Base-by-base conservation (phyloP, 1,140 invertebrate species). In the Lordiphosa mommai region DNA sequence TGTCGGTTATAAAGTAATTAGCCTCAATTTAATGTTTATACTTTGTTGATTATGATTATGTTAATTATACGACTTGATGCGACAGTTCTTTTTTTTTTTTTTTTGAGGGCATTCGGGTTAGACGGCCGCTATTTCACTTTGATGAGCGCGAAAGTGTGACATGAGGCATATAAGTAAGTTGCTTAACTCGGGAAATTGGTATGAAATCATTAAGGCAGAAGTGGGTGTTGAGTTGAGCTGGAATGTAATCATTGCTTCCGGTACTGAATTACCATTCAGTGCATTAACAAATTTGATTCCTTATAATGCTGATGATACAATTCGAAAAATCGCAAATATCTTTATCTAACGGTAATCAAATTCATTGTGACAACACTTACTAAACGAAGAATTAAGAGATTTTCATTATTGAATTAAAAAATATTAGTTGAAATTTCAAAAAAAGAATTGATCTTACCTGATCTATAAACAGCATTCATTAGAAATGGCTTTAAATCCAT, bases 1-100 rank as follows among this genome's bases (percentile, higher is more conserved):
- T 84, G 77, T 77, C 77, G 72, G 77, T 84, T 84, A 85, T 84
- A 85, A 84, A 84, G 79, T 84, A 84, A 84, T 84, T 84, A 84
- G 79, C 79, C 79, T 73, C 72, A 84, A 84, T 84, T 84, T 84
- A 79, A 73, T 72, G 79, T 85, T 84, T 79, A 85, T 84, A 85
- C 80, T 84, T 73, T 73, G 79, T 85, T 84, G 79, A 84, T 84
- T 84, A 84, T 84, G 79, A 84, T 84, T 84, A 84, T 84, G 77
- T 84, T 84, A 84, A 84, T 84, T 84, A 84, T 84, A 84, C 69
- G 70, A 76, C 74, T 84, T 84, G 84, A 84, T 84, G 77, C 66
- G 77, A 71, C 60, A 72, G 65, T 57, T 43, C 27, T 40, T 20
- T 23, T 20, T 40, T 12, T 12, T 41, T 40, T 40, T 40, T 40